A percentile compares a stretch with the other conserved stretches of the same genome.
Evolutionary conservation across 2,113 vertebrate genomes (phyloP).

Genomic region (Axis porcinus): DNA sequence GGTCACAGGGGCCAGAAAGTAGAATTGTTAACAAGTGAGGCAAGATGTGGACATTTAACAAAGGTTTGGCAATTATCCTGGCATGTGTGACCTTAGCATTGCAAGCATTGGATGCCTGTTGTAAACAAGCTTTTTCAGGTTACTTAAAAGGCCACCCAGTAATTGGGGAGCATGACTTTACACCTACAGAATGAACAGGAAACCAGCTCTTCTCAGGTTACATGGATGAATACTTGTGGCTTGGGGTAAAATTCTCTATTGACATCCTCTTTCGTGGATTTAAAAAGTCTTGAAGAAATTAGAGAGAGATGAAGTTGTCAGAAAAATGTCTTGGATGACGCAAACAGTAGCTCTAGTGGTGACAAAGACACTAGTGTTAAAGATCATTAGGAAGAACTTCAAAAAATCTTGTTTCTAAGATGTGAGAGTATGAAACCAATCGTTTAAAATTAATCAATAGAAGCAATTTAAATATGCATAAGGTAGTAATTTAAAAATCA

Average conservation of each 20-base stretch:
- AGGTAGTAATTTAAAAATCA: background rate
- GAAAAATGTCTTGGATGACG: background rate
- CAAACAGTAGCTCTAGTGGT: background rate
- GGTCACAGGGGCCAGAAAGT: background rate
- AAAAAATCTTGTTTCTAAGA: background rate
- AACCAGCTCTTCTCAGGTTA: background rate
- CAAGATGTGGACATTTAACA: background rate
- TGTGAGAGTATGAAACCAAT: background rate
- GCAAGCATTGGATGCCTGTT: background rate
- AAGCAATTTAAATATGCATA: background rate
- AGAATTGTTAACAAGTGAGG: background rate
- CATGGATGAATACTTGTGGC: background rate
- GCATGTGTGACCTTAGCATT: background rate
- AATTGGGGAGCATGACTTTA: background rate
- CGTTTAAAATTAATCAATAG: background rate
- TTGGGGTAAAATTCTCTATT: background rate
- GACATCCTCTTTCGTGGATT: background rate
- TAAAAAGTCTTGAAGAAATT: background rate
- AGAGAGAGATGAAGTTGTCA: background rate
- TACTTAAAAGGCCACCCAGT: background rate
- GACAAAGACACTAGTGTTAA: background rate
- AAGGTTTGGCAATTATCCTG: background rate
- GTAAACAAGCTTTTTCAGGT: slow-evolving; percentile 13
- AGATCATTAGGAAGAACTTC: background rate
- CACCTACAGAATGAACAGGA: background rate